These are phyloP conservation scores for Desmophyllum pertusum DNA, from an alignment of 92 coral and sea anemone species.

Conservation along the genomic window DNA sequence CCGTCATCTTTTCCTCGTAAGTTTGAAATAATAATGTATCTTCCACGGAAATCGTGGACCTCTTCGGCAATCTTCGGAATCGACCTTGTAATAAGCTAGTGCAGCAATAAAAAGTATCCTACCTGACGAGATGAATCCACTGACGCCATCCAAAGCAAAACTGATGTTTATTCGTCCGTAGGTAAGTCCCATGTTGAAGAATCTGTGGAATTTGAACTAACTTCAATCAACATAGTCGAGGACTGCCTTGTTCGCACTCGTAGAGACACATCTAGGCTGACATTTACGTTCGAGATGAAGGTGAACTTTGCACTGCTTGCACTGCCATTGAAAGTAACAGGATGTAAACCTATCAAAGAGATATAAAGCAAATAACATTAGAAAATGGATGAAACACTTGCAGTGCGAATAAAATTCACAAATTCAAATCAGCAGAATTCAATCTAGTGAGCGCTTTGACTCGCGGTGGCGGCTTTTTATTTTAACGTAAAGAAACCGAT, in stretches of 20 bases:
- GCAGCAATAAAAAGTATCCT: background rate
- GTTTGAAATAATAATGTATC: too few species aligned
- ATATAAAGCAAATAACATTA: background rate
- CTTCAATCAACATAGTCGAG: constrained; percentile 51
- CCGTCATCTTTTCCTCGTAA: background rate
- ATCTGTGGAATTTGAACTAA: constrained; percentile 24
- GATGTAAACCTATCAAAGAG: constrained; percentile 66
- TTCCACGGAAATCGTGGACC: background rate
- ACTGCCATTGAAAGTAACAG: constrained; percentile 83
- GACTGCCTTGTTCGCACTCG: constrained; percentile 77
- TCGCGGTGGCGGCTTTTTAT: background rate
- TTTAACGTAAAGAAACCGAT: background rate
- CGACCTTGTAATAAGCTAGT: background rate
- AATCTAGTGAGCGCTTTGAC: background rate
- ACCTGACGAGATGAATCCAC: constrained; percentile 71
- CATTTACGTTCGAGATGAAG: constrained; percentile 37
- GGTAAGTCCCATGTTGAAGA: constrained; percentile 58
- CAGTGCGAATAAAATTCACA: too few species aligned
- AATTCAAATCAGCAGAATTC: background rate
- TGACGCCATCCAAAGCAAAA: constrained; percentile 53
- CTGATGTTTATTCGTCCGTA: constrained; percentile 53
- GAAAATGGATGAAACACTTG: background rate
- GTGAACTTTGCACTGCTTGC: constrained; percentile 65
- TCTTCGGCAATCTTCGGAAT: background rate
- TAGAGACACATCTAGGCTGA: constrained; percentile 43